phyloP scores from a whole-genome alignment of 2,888 invertebrate species.

The Branchipolynoe longqiensis region DNA sequence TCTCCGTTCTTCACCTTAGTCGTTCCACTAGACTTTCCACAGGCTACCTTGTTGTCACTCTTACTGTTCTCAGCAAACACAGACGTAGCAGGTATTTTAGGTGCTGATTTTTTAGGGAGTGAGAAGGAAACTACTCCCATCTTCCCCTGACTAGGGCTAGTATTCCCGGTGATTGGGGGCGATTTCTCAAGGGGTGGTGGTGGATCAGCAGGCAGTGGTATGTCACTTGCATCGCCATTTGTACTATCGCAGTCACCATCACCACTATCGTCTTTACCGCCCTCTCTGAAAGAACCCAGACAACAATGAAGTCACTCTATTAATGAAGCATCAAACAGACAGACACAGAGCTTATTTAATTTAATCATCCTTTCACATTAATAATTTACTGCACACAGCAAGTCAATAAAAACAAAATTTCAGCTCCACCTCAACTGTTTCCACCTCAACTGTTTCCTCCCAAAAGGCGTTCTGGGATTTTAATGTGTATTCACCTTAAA shows the following conservation, averaged over 20 bases:
- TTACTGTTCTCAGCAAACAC: slow-evolving; percentile 22
- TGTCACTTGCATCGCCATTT: slow-evolving; percentile 35
- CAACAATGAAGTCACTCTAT: too few species aligned
- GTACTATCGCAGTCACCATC: slow-evolving; percentile 38
- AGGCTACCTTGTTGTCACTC: not conserved
- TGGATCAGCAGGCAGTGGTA: slow-evolving; percentile 38
- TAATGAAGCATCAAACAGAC: too few species aligned
- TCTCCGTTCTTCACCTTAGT: slow-evolving; percentile 26
- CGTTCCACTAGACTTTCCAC: not conserved
- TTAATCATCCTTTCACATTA: too few species aligned
- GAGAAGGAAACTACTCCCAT: slow-evolving; percentile 52
- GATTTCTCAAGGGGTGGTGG: slow-evolving; percentile 37
- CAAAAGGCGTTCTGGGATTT: too few species aligned
- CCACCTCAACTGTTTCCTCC: too few species aligned
- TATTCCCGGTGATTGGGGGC: not conserved
- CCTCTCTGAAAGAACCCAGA: slow-evolving; percentile 32
- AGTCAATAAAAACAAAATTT: too few species aligned
- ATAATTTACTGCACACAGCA: too few species aligned
- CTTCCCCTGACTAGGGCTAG: slow-evolving; percentile 47
- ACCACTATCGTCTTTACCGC: slow-evolving; percentile 32
- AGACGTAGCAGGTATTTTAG: slow-evolving; percentile 15
- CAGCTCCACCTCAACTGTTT: too few species aligned
- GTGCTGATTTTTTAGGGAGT: slow-evolving; percentile 34
- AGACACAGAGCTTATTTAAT: too few species aligned
- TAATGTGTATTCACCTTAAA: too few species aligned